phyloP scores from a whole-genome alignment of 2,888 invertebrate species.

The Himalopsyche anomala region DNA sequence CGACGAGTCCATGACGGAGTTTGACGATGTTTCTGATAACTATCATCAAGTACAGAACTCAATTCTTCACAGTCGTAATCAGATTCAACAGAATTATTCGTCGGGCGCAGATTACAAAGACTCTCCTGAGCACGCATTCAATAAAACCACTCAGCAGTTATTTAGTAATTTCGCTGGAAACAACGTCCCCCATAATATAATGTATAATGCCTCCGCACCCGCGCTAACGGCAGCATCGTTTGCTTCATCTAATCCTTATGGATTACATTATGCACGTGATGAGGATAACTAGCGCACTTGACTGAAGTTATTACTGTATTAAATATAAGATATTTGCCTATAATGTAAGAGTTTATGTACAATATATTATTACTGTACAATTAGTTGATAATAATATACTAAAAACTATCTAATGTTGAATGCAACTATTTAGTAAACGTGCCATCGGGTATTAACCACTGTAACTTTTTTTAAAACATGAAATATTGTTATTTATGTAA shows the following conservation, averaged over 20 bases:
- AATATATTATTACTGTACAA: conserved; percentile 2
- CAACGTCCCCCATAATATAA: conserved; percentile 47
- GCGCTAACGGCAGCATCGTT: conserved; percentile 48
- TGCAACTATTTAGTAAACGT: not conserved
- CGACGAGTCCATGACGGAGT: conserved; percentile 48
- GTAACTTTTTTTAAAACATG: not conserved
- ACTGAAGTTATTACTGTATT: conserved; percentile 23
- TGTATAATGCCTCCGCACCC: conserved; percentile 50
- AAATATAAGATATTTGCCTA: not conserved
- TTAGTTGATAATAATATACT: not conserved
- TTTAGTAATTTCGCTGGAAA: conserved; percentile 57
- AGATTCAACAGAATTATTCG: conserved; percentile 49
- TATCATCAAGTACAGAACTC: conserved; percentile 50
- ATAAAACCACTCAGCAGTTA: conserved; percentile 60
- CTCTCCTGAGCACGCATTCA: conserved; percentile 55
- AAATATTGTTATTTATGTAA: not conserved
- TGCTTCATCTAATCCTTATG: conserved; percentile 58
- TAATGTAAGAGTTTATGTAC: not conserved
- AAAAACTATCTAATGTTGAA: not conserved
- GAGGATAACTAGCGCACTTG: conserved; percentile 50
- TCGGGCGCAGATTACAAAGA: conserved; percentile 58
- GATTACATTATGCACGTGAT: conserved; percentile 55
- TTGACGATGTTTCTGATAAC: conserved; percentile 54
- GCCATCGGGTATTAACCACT: conserved; percentile 11
- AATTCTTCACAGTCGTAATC: conserved; percentile 49